Conservation (phyloP, 1,140 invertebrate species). For the Brachionus paranguensis region DNA sequence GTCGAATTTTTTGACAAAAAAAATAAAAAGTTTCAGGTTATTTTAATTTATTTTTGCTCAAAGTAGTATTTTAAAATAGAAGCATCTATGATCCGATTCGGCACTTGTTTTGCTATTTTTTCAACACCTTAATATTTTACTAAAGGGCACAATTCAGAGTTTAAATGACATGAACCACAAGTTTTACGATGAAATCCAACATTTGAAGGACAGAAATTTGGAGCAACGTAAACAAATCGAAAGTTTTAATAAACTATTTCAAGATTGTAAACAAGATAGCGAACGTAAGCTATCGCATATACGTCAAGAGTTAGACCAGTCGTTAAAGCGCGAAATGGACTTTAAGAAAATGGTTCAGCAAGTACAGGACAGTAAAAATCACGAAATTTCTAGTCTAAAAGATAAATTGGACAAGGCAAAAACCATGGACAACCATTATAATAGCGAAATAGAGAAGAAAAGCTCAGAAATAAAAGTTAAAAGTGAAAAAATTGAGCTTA, state of each 20-base stretch:
- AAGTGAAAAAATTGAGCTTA: not conserved
- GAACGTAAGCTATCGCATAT: not conserved
- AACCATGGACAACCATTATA: not conserved
- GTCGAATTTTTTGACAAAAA: not conserved
- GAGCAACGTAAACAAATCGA: conserved; percentile 23
- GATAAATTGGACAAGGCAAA: conserved; percentile 8
- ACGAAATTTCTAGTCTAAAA: not conserved
- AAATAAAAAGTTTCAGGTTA: not conserved
- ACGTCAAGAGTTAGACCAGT: conserved; percentile 11
- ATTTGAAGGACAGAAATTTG: conserved; percentile 29
- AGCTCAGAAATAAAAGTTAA: not conserved
- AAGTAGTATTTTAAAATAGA: not conserved
- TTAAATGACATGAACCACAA: conserved; percentile 38
- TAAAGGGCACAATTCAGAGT: conserved; percentile 22
- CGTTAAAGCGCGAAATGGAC: conserved; percentile 4
- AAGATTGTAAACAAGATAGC: conserved; percentile 25
- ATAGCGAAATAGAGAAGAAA: not conserved
- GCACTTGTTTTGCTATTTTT: not conserved
- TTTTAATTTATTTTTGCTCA: not conserved
- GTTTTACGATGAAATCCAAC: conserved; percentile 30
- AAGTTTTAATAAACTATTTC: conserved; percentile 7
- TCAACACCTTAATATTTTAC: not conserved
- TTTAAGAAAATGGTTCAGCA: conserved; percentile 31
- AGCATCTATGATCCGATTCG: not conserved
- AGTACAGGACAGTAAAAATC: not conserved